These are phyloP conservation scores for Cecropterus lyciades DNA, from an alignment of 1,140 invertebrate genomes.

Conservation along the genomic window DNA sequence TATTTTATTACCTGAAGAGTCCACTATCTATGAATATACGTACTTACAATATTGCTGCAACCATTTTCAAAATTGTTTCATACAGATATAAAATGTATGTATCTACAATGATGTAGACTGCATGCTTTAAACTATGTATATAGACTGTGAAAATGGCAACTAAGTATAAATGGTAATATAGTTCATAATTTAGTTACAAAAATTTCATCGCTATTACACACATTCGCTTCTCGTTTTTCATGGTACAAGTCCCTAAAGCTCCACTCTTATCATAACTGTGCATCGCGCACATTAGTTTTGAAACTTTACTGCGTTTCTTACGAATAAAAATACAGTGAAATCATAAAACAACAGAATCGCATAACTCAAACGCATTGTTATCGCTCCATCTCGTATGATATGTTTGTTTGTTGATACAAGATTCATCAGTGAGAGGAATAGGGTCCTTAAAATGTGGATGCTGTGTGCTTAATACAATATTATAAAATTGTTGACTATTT, in stretches of 20 bases:
- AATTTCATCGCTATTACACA: background rate
- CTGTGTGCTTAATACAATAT: constrained; percentile 8
- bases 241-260: background rate
- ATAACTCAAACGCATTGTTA: constrained; percentile 32
- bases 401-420: constrained; percentile 33
- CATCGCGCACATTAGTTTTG: constrained; percentile 34
- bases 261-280: constrained; percentile 25
- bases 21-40: too few relatives aligned
- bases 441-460: background rate
- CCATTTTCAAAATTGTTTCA: too few relatives aligned
- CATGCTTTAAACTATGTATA: too few relatives aligned
- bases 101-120: too few relatives aligned
- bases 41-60: too few relatives aligned
- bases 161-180: too few relatives aligned
- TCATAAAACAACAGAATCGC: constrained; percentile 41
- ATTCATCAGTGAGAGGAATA: constrained; percentile 7
- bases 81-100: too few relatives aligned
- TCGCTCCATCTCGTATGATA: constrained; percentile 29
- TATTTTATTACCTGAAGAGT: too few relatives aligned
- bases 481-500: background rate
- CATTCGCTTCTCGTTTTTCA: background rate
- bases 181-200: background rate
- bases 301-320: constrained; percentile 31
- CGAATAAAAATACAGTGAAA: constrained; percentile 33
- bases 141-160: too few relatives aligned